Evolutionary conservation across 92 coral and sea anemone genomes (phyloP).

Genomic region (Porites divaricata): DNA sequence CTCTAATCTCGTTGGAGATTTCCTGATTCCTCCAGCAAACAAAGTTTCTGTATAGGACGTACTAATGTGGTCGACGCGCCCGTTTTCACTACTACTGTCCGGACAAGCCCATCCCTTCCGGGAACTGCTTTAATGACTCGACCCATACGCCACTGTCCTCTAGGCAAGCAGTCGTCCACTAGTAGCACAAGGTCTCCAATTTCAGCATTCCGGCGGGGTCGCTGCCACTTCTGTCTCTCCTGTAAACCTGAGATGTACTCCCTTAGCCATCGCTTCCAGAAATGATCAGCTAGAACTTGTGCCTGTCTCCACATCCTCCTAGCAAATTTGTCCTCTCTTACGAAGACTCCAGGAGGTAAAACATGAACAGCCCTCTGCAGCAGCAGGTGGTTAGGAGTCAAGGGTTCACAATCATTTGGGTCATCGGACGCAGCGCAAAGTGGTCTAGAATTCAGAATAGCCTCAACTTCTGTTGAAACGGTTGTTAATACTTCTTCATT

Average conservation of each 20-base stretch:
- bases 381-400: conserved; percentile 69
- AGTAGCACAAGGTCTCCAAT: conserved; percentile 55
- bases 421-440: conserved; percentile 61
- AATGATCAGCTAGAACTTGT: conserved; percentile 53
- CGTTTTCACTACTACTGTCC: conserved; percentile 55
- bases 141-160: conserved; percentile 51
- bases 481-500: conserved; percentile 51
- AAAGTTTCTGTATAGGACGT: conserved; percentile 20
- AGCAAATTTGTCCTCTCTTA: conserved; percentile 35
- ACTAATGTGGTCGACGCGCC: conserved; percentile 4
- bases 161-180: conserved; percentile 26
- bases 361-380: conserved; percentile 31
- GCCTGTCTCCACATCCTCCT: conserved; percentile 62
- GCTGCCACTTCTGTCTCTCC: conserved; percentile 54
- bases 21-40: conserved; percentile 3
- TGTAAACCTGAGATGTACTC: conserved; percentile 70
- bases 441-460: conserved; percentile 54
- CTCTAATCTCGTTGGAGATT: conserved; percentile 3
- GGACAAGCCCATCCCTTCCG: conserved; percentile 44
- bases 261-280: conserved; percentile 59
- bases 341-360: conserved; percentile 58
- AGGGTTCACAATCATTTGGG: conserved; percentile 47
- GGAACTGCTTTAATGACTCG: conserved; percentile 18
- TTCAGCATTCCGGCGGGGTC: conserved; percentile 41
- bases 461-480: conserved; percentile 48